Evolutionary conservation across 2,113 vertebrate genomes (phyloP).

Genomic region (Struthio camelus): DNA sequence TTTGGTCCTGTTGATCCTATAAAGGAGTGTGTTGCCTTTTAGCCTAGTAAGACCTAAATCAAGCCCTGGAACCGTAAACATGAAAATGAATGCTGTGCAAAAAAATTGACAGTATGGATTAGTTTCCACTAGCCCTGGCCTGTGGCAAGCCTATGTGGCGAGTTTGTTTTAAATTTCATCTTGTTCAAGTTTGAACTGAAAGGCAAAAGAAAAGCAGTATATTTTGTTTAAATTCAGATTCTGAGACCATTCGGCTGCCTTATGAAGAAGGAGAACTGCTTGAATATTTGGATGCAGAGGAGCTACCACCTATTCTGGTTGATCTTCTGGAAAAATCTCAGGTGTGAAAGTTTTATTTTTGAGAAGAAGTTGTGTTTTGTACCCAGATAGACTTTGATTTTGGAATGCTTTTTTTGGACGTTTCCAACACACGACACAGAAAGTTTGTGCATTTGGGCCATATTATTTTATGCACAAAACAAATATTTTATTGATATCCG

Average conservation of each 20-base stretch:
- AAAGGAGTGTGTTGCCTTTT: neutral
- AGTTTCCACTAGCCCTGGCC: neutral
- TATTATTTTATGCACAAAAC: neutral
- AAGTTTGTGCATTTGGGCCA: neutral
- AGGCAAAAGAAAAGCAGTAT: neutral
- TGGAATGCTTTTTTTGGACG: neutral
- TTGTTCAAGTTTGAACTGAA: neutral
- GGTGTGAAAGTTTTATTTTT: conserved; percentile 72
- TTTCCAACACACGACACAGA: neutral
- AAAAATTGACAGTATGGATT: neutral
- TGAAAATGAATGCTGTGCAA: neutral
- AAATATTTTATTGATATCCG: neutral
- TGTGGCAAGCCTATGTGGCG: neutral
- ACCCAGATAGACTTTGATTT: neutral
- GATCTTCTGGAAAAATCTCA: conserved; percentile 99
- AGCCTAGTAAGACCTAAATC: neutral
- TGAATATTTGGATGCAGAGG: conserved; percentile 97
- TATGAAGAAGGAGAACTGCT: conserved; percentile 97
- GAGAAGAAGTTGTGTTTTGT: neutral
- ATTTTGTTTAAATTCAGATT: conserved; percentile 81
- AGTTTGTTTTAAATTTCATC: neutral
- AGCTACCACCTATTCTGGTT: conserved; percentile 96
- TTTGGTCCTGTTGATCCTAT: neutral
- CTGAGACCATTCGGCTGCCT: conserved; percentile 96
- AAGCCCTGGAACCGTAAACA: neutral